Conservation (phyloP, 2,888 invertebrate species). For the Flabesymbios commensalis region DNA sequence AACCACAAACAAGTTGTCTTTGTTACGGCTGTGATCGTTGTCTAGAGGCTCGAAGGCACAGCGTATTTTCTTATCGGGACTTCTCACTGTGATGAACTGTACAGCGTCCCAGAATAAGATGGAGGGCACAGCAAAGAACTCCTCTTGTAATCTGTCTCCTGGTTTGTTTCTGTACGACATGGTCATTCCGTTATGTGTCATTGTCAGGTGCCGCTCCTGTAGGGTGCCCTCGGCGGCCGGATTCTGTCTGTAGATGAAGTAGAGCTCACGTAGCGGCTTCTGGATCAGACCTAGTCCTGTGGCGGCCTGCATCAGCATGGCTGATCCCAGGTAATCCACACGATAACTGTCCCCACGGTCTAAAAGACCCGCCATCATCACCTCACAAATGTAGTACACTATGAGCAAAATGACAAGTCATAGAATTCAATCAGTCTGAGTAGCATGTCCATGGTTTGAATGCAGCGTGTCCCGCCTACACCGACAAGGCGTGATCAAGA, state of each 20-base stretch:
- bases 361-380: too few relatives aligned
- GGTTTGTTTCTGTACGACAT: slow-evolving; percentile 95
- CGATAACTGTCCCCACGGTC: slow-evolving; percentile 3
- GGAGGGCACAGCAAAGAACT: slow-evolving; percentile 65
- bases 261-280: slow-evolving; percentile 92
- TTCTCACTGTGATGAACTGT: slow-evolving; percentile 47
- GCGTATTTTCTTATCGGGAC: slow-evolving; percentile 61
- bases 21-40: slow-evolving; percentile 41
- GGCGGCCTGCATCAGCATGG: slow-evolving; percentile 95
- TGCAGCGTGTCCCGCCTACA: too few relatives aligned
- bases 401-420: too few relatives aligned
- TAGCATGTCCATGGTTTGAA: too few relatives aligned
- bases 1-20: slow-evolving; percentile 74
- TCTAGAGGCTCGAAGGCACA: slow-evolving; percentile 72
- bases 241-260: slow-evolving; percentile 84
- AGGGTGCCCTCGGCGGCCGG: slow-evolving; percentile 36
- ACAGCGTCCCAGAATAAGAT: slow-evolving; percentile 60
- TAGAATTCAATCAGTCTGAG: too few relatives aligned
- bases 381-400: too few relatives aligned
- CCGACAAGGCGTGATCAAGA: too few relatives aligned
- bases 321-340: slow-evolving; percentile 81
- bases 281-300: slow-evolving; percentile 97
- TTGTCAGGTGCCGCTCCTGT: slow-evolving; percentile 66
- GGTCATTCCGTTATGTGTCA: slow-evolving; percentile 76
- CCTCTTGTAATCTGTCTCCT: slow-evolving; percentile 74